These are phyloP conservation scores for Holacanthus passer DNA, from an alignment of 2,113 vertebrate species.

Conservation along the genomic window DNA sequence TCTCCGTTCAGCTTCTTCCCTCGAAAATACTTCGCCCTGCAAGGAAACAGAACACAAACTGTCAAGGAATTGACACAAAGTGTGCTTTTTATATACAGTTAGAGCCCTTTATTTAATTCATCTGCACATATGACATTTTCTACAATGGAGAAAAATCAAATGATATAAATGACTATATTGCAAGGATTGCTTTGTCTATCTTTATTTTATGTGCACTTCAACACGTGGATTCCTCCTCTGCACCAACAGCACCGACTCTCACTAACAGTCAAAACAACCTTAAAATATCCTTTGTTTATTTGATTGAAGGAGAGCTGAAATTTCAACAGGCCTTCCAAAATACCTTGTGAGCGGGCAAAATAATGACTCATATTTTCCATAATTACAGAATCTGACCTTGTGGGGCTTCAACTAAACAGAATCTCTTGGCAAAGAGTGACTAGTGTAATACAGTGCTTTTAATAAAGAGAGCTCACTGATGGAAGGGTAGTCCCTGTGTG, in stretches of 20 bases:
- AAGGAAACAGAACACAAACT: conserved; percentile 34
- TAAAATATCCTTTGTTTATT: conserved; percentile 76
- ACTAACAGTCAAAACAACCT: conserved; percentile 63
- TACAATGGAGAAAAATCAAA: not conserved
- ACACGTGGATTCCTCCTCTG: not conserved
- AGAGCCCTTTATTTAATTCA: not conserved
- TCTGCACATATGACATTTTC: not conserved
- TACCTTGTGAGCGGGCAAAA: conserved; percentile 56
- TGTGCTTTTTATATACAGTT: not conserved
- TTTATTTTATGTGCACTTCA: not conserved
- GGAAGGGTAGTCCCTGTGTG: not conserved
- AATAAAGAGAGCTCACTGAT: not conserved
- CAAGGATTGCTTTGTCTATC: not conserved
- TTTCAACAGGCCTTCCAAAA: conserved; percentile 65
- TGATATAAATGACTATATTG: not conserved
- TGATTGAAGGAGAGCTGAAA: conserved; percentile 52
- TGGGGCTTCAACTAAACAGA: conserved; percentile 32
- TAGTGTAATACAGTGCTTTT: conserved; percentile 16
- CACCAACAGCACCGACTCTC: not conserved
- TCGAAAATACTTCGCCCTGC: conserved; percentile 94
- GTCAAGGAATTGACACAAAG: not conserved
- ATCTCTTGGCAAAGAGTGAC: conserved; percentile 21
- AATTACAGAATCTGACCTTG: conserved; percentile 53
- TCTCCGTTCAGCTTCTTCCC: conserved; percentile 95
- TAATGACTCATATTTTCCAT: conserved; percentile 73